Evolutionary conservation across 2,888 invertebrate species (phyloP), one percentile per base, ranked within the genome.

Genomic region (Aporophyla nigra): DNA sequence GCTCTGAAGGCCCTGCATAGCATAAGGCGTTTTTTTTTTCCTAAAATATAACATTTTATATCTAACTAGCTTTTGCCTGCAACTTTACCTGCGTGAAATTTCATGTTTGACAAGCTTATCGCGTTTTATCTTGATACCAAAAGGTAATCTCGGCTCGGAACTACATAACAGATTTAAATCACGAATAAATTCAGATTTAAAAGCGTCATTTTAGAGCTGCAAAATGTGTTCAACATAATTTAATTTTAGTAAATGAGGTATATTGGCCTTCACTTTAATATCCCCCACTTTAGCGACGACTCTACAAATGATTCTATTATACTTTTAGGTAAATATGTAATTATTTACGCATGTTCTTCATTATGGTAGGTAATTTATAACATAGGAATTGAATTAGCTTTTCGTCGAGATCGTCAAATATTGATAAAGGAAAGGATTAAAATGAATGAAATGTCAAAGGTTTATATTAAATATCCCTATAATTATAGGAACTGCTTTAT

Each of bases 231-330:
- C 14, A 40, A 53, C 59, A 12, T 80, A 51, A 80, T 77, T 59
- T 51, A 70, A 82, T 78, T 66, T 78, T 53, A 76, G 68, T 66
- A 69, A 85, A 71, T 56, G 56, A 78, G 24, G 46, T 76, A 72
- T 72, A 78, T 67, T 74, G 76, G 49, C 59, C 54, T 24, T 43
- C 54, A 74, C 74, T 74, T 82, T 70, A 43, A 76, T 68, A 63
- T 71, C 62, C 24, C 73, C 19, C 16, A 33, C 63, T 71, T 61
- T 21, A 68, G 61, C 24, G 43, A 67, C 12, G 56, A 62, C 21
- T 56, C 82, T 53, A 53, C 53, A 56, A 54, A 71, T 71, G 14
- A 69, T 82, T 49, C 0, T 76, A 40, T 61, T 33, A 14, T 5
- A 21, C 21, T 14, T 51, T 12, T 14, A 40, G 14, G 7, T 49